Conservation (phyloP, 2,888 invertebrate genomes). For the Drosophila eohydei region DNA sequence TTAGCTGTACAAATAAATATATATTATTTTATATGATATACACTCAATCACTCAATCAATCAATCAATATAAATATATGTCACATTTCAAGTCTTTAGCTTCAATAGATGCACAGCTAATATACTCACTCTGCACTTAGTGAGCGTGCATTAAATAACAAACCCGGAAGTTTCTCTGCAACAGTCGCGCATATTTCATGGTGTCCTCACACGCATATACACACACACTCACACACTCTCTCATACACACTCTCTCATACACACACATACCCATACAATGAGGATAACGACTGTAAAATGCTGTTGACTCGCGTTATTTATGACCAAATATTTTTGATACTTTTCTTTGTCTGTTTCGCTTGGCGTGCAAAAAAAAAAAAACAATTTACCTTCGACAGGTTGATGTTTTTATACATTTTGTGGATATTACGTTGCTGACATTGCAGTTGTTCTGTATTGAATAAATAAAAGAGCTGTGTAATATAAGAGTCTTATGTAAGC, state of each 20-base stretch:
- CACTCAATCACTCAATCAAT: no score
- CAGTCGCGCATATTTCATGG: slow-evolving; percentile 41
- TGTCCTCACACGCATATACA: slow-evolving; percentile 17
- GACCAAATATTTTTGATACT: slow-evolving; percentile 48
- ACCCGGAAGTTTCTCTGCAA: background rate
- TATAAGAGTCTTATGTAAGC: no score
- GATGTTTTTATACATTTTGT: background rate
- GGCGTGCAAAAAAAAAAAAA: background rate
- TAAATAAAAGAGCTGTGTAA: no score
- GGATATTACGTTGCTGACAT: background rate
- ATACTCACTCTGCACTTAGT: background rate
- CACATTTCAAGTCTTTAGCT: background rate
- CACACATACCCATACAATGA: slow-evolving; percentile 11
- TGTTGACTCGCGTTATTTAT: slow-evolving; percentile 60
- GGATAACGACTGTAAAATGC: slow-evolving; percentile 37
- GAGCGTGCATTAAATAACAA: background rate
- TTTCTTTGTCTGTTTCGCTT: slow-evolving; percentile 1
- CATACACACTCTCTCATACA: slow-evolving; percentile 1
- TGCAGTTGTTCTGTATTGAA: no score
- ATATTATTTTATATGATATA: no score
- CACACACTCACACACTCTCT: background rate
- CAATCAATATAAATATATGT: no score
- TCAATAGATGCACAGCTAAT: background rate
- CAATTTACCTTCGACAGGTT: background rate
- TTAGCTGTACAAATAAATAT: no score